Evolutionary conservation across 2,113 vertebrate species (phyloP).

Genomic region (Bettongia penicillata): DNA sequence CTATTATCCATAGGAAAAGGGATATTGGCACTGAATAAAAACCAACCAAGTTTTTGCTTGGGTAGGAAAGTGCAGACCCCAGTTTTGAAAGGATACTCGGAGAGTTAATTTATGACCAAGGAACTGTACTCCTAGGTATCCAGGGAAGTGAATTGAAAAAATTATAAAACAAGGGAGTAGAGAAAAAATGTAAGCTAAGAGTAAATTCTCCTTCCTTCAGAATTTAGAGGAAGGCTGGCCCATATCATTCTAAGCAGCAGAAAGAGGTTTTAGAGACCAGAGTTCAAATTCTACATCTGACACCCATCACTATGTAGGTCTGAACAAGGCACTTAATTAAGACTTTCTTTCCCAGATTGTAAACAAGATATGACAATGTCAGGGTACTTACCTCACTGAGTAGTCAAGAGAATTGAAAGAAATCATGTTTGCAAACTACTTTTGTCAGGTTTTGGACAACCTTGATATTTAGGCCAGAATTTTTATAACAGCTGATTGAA

Average conservation of each 20-base stretch:
- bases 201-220: neutral
- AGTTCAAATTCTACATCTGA: too few relatives aligned
- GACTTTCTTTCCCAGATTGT: neutral
- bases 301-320: too few relatives aligned
- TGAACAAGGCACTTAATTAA: too few relatives aligned
- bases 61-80: too few relatives aligned
- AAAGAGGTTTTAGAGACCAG: neutral
- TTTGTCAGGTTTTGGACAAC: neutral
- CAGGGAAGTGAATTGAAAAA: neutral
- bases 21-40: too few relatives aligned
- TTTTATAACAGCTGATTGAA: neutral
- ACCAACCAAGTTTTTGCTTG: too few relatives aligned
- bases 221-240: slow-evolving; percentile 13
- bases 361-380: neutral
- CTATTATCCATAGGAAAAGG: too few relatives aligned
- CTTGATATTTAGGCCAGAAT: neutral
- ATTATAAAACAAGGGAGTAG: neutral
- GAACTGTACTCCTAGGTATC: too few relatives aligned
- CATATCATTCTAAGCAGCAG: neutral
- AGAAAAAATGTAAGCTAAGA: neutral
- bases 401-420: neutral
- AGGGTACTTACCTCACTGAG: neutral
- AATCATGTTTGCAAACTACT: neutral
- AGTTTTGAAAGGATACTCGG: too few relatives aligned
- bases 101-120: too few relatives aligned